Evolutionary conservation across 2,888 invertebrate genomes (phyloP).

Genomic region (Agrotis ipsilon): DNA sequence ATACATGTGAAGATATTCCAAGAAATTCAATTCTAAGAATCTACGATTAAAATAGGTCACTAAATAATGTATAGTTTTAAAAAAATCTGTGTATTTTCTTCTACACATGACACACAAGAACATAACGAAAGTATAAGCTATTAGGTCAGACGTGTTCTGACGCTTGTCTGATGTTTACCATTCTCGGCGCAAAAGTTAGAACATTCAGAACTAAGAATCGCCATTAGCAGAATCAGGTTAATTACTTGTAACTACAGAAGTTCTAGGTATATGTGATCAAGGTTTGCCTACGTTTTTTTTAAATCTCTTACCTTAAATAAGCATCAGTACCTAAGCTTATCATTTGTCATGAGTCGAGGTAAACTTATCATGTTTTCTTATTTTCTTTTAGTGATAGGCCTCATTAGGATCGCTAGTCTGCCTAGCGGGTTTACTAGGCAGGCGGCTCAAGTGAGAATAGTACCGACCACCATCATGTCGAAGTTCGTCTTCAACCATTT

Average conservation of each 20-base stretch:
- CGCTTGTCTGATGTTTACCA: conserved; percentile 45
- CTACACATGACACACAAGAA: conserved; percentile 24
- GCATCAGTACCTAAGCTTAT: too few relatives aligned
- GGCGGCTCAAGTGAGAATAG: too few relatives aligned
- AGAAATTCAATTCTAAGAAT: too few relatives aligned
- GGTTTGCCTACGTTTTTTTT: not conserved
- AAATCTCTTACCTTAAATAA: not conserved
- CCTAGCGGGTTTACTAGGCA: too few relatives aligned
- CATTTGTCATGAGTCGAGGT: not conserved
- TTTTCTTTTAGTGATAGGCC: too few relatives aligned
- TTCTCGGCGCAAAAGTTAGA: conserved; percentile 43
- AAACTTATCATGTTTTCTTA: not conserved
- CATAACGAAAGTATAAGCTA: conserved; percentile 42
- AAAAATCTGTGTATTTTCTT: not conserved
- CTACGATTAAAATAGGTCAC: too few relatives aligned
- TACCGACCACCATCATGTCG: too few relatives aligned
- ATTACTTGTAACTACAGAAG: conserved; percentile 36
- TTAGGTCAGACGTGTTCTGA: conserved; percentile 49
- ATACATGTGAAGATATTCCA: too few relatives aligned
- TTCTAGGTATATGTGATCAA: conserved; percentile 32
- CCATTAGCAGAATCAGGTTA: conserved; percentile 56
- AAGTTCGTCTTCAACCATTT: too few relatives aligned
- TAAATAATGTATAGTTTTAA: too few relatives aligned
- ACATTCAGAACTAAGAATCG: conserved; percentile 56
- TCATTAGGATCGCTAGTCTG: too few relatives aligned